Evolutionary conservation across 2,888 invertebrate genomes (phyloP), one percentile per base, ranked within the genome.

Genomic region (Galerucella calmariensis): DNA sequence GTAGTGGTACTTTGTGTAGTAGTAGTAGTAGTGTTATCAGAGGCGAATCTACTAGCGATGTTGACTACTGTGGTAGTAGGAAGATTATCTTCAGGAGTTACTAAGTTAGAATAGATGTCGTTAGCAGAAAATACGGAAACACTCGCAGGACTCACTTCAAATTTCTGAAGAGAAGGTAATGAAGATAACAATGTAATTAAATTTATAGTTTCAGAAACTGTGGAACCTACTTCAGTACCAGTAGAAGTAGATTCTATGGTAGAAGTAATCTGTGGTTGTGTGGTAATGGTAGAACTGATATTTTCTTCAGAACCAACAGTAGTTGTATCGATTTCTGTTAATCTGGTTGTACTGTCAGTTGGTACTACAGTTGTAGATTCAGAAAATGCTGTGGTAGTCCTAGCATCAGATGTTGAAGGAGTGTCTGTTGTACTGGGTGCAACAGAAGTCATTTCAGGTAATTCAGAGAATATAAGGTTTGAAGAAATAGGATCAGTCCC

Each of bases 11-110:
- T 56, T 2, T 2, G 2, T 16, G 46, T 75, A 53, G 79, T 35
- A 35, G 35, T 35, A 56, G 46, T 79, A 46, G 77, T 79, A 76
- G 79, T 81, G 72, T 79, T 78, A 86, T 80, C 82, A 73, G 79
- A 77, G 86, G 86, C 85, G 88, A 88, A 88, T 85, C 89, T 87
- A 79, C 90, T 89, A 79, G 89, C 87, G 83, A 91, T 87, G 68
- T 87, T 88, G 81, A 89, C 63, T 61, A 35, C 35, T 27, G 61
- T 89, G 80, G 90, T 88, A 78, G 90, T 85, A 82, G 88, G 88
- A 73, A 87, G 85, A 88, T 89, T 89, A 87, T 90, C 90, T 84
- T 88, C 88, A 77, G 88, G 87, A 84, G 90, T 86, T 86, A 87
- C 89, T 67, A 80, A 78, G 80, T 85, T 86, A 81, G 83, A 83